A percentile compares a stretch with the other conserved stretches of the same genome.
Conservation (phyloP, 2,888 invertebrate species). For the Bombyx huttoni region DNA sequence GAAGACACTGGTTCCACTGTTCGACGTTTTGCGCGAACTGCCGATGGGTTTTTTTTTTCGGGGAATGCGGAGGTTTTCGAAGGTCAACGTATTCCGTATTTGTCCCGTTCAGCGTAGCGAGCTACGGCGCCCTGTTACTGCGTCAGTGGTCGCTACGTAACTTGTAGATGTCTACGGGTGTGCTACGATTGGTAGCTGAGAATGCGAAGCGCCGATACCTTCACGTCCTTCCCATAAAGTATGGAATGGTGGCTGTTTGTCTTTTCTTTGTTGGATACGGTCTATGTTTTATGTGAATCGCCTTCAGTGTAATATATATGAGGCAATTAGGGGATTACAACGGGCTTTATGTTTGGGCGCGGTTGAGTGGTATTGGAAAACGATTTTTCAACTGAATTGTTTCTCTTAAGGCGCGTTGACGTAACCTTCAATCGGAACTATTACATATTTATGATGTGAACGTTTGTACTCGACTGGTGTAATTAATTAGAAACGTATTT, state of each 20-base stretch:
- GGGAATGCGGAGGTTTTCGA: constrained; percentile 34
- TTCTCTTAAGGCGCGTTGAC: background rate
- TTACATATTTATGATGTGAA: background rate
- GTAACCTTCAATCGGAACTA: background rate
- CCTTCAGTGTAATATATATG: constrained; percentile 23
- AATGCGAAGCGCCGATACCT: constrained; percentile 24
- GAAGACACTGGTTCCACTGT: background rate
- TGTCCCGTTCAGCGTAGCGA: constrained; percentile 37
- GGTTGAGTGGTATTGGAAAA: background rate
- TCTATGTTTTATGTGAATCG: constrained; percentile 19
- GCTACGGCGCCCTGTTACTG: constrained; percentile 51
- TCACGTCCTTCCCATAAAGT: constrained; percentile 19
- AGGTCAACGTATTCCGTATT: constrained; percentile 39
- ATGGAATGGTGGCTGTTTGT: constrained; percentile 18
- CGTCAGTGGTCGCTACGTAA: constrained; percentile 52
- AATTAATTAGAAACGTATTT: no score
- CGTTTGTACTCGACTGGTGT: background rate
- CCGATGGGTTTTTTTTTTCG: constrained; percentile 5
- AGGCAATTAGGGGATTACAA: constrained; percentile 17
- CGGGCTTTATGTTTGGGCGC: background rate
- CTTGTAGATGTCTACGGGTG: constrained; percentile 53
- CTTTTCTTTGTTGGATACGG: constrained; percentile 29
- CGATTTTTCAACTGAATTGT: background rate
- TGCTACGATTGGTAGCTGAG: constrained; percentile 39
- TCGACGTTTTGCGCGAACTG: constrained; percentile 1